phyloP scores from a whole-genome alignment of 2,113 vertebrate genomes.

The Arvicanthis niloticus region DNA sequence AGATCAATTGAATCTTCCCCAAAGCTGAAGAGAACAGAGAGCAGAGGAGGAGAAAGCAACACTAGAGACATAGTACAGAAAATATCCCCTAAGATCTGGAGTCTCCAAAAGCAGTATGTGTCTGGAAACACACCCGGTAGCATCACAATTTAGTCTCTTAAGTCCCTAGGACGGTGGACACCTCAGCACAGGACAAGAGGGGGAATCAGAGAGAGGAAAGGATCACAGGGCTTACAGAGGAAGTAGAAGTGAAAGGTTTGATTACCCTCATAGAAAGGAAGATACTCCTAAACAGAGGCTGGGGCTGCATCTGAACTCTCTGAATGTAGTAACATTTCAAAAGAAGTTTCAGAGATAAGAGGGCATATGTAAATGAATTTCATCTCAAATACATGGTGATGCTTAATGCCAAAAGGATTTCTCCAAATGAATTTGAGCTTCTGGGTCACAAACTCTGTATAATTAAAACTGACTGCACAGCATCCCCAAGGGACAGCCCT shows the following conservation, averaged over 20 bases:
- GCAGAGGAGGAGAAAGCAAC: neutral
- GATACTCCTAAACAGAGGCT: neutral
- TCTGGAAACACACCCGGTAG: too few species aligned
- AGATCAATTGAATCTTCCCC: neutral
- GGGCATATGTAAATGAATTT: neutral
- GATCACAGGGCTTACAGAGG: neutral
- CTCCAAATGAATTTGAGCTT: neutral
- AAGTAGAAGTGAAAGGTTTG: neutral
- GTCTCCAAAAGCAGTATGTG: neutral
- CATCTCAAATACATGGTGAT: neutral
- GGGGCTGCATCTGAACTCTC: neutral
- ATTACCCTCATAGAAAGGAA: neutral
- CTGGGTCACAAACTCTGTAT: neutral
- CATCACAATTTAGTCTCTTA: neutral
- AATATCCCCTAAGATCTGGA: neutral
- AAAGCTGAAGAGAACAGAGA: neutral
- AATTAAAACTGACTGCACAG: neutral
- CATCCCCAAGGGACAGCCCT: neutral
- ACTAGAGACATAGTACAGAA: neutral
- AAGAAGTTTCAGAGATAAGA: neutral
- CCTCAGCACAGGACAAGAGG: neutral
- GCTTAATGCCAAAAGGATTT: neutral
- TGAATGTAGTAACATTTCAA: neutral
- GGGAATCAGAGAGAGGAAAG: neutral
- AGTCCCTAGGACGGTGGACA: neutral